phyloP scores from a whole-genome alignment of 2,888 invertebrate genomes.

The Stenurella melanura region DNA sequence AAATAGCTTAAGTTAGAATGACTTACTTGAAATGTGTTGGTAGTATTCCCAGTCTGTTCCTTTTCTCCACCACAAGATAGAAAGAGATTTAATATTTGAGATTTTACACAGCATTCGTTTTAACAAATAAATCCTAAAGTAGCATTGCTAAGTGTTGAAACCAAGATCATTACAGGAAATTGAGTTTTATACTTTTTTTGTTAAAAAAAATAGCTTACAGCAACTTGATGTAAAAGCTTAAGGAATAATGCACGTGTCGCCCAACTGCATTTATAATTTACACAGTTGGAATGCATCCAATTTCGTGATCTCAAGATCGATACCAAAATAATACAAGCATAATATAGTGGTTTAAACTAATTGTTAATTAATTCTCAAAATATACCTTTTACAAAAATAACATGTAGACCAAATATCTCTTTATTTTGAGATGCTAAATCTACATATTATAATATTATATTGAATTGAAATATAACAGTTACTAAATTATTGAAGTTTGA shows the following conservation, averaged over 20 bases:
- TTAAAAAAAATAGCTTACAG: background rate
- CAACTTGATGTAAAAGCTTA: background rate
- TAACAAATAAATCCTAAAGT: background rate
- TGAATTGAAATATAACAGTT: too few relatives aligned
- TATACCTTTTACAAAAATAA: too few relatives aligned
- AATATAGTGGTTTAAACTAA: too few relatives aligned
- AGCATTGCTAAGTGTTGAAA: slow-evolving; percentile 1
- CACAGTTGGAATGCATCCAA: background rate
- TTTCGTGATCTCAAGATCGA: background rate
- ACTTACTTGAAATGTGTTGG: slow-evolving; percentile 39
- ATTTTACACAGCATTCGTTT: slow-evolving; percentile 6
- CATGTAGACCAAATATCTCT: too few relatives aligned
- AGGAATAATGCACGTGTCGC: background rate
- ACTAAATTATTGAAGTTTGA: too few relatives aligned
- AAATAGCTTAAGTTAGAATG: slow-evolving; percentile 44
- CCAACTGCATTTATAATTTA: background rate
- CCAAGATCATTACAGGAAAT: slow-evolving; percentile 5
- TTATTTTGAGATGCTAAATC: too few relatives aligned
- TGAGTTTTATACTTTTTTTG: background rate
- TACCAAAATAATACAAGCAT: background rate
- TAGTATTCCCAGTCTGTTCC: slow-evolving; percentile 25
- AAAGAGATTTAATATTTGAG: slow-evolving; percentile 17
- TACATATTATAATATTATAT: too few relatives aligned
- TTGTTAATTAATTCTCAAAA: too few relatives aligned
- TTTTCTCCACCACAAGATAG: background rate